A percentile compares a stretch with the other conserved stretches of the same genome.
Evolutionary conservation across 2,888 invertebrate genomes (phyloP).

Genomic region (Metallyticus violacea): DNA sequence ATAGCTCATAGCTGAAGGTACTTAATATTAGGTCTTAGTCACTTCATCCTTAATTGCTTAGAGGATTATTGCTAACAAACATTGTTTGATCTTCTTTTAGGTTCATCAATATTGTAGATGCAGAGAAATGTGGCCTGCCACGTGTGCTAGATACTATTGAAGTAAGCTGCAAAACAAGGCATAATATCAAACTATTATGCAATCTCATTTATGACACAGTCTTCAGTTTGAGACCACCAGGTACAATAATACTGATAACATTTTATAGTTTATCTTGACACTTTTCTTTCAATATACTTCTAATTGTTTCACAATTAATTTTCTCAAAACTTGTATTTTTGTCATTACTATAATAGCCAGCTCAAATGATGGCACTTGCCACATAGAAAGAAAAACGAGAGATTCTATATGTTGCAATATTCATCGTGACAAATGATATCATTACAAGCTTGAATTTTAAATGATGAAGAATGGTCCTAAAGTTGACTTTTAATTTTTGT

Average conservation of each 20-base stretch:
- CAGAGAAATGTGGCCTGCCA: conserved; percentile 93
- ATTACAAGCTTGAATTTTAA: too few relatives aligned
- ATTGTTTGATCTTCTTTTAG: conserved; percentile 36
- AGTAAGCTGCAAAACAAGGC: conserved; percentile 83
- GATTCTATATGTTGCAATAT: too few relatives aligned
- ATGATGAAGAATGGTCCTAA: too few relatives aligned
- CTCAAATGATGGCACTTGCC: too few relatives aligned
- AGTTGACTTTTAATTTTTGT: too few relatives aligned
- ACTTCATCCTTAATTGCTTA: too few relatives aligned
- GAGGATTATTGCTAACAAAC: not conserved
- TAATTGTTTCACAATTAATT: not conserved
- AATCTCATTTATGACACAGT: conserved; percentile 92
- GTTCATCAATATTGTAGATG: conserved; percentile 91
- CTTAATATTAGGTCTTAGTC: not conserved
- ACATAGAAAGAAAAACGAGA: too few relatives aligned
- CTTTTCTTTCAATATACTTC: not conserved
- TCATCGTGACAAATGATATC: too few relatives aligned
- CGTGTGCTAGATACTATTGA: conserved; percentile 90
- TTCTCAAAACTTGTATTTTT: too few relatives aligned
- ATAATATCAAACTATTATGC: conserved; percentile 85
- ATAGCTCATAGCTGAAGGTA: too few relatives aligned
- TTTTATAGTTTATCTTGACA: not conserved
- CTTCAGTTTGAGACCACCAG: conserved; percentile 85
- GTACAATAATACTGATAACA: too few relatives aligned
- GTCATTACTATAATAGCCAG: too few relatives aligned